Base-by-base conservation (phyloP, 2,888 invertebrate species). In the Parascotia fuliginaria region DNA sequence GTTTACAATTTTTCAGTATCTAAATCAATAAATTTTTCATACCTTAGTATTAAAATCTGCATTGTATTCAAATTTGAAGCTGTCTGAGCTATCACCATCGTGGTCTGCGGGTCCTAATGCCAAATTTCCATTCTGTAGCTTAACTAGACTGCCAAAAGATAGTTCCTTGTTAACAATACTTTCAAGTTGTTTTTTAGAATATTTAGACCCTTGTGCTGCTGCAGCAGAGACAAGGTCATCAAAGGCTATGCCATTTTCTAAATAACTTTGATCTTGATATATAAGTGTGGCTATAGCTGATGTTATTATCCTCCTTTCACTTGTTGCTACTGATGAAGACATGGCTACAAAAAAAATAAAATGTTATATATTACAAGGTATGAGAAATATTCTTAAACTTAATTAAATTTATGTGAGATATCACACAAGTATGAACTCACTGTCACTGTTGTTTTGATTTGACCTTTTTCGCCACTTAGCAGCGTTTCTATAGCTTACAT, bases 401-500 rank as follows among this genome's bases (percentile, higher is more conserved):
- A 9, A 9, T 7, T 15, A 9, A 4, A 24, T 13, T 42, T 42
- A 22, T 3, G 33, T 24, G 32, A 39, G 42, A 5, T n/a, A 14
- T 32, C 24, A 24, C 24, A 24, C 5, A 46, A 60, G 37, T 45
- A 52, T 55, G n/a, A 60, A 75, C 87, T 85, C 77, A 89, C 89
- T 81, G 73, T 79, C 77, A 88, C 86, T 81, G 73, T 79, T 83
- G 66, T 75, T 81, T 57, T 73, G 73, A 48, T 77, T 78, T 52
- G 82, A 77, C 68, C 81, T 89, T 74, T 81, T 90, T 73, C 87
- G 93, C 94, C 93, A 95, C 92, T 94, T 96, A 41, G 95, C 95
- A 38, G 96, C 96, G 90, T 96, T 96, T 71, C 97, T 93, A 81
- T 97, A 97, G 89, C 96, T 96, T 65, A 95, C 96, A 87, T 95